Conservation (phyloP, 2,797 vertebrate genomes). For the Balearica regulorum region DNA sequence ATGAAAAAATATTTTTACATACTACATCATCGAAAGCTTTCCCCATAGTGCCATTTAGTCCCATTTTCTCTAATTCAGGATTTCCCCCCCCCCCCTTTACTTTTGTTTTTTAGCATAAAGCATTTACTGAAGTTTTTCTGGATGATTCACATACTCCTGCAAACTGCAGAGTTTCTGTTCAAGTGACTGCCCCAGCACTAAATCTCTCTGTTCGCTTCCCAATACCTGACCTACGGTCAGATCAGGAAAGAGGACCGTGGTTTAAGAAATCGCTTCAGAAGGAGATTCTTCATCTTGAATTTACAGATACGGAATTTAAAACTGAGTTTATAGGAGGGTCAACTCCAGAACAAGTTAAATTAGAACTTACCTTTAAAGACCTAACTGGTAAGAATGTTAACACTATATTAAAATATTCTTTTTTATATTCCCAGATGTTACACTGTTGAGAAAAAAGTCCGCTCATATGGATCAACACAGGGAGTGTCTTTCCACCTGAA, state of each 20-base stretch:
- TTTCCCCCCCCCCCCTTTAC: too few relatives aligned
- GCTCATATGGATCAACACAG: neutral
- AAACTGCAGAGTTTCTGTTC: conserved; percentile 86
- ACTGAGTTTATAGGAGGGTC: conserved; percentile 89
- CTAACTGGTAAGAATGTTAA: conserved; percentile 81
- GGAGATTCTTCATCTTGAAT: conserved; percentile 87
- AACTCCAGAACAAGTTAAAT: conserved; percentile 89
- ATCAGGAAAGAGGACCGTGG: conserved; percentile 97
- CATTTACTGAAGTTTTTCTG: conserved; percentile 95
- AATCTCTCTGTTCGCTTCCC: conserved; percentile 91
- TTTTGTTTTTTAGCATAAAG: conserved; percentile 85
- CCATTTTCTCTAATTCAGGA: neutral
- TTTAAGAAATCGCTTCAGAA: conserved; percentile 98
- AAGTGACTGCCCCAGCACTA: conserved; percentile 84
- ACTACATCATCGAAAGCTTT: neutral
- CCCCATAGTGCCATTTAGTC: neutral
- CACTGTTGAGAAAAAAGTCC: neutral
- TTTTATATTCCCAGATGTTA: neutral
- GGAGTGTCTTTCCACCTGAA: neutral
- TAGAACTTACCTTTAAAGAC: conserved; percentile 94
- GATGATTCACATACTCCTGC: conserved; percentile 90
- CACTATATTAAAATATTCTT: neutral
- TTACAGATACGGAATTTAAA: conserved; percentile 90
- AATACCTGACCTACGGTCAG: conserved; percentile 95
- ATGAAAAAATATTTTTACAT: neutral